Evolutionary conservation across 1,140 invertebrate species (phyloP).

Genomic region (Atta colombica): DNA sequence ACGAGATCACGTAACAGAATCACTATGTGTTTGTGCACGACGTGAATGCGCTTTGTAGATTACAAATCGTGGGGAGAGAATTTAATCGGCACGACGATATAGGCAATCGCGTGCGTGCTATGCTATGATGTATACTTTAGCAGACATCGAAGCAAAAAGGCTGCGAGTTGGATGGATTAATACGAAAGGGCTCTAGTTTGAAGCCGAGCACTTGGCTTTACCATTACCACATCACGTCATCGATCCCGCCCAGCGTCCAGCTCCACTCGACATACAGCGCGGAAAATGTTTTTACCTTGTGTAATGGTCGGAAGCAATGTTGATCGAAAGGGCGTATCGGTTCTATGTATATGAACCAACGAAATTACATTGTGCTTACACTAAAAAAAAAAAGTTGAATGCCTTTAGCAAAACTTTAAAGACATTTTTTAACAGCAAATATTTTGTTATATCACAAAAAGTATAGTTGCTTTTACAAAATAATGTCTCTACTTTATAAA

Average conservation of each 20-base stretch:
- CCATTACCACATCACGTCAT: slow-evolving; percentile 38
- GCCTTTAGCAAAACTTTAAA: no score
- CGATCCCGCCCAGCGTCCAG: slow-evolving; percentile 20
- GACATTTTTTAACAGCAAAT: no score
- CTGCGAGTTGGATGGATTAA: slow-evolving; percentile 36
- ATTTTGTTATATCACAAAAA: no score
- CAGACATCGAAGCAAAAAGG: slow-evolving; percentile 13
- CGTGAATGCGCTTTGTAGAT: background rate
- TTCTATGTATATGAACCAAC: background rate
- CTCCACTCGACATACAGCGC: background rate
- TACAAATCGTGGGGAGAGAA: background rate
- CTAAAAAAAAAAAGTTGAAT: no score
- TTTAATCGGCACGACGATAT: background rate
- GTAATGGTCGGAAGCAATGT: slow-evolving; percentile 1
- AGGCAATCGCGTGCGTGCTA: background rate
- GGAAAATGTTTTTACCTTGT: slow-evolving; percentile 49
- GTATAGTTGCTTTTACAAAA: no score
- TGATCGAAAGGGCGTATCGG: slow-evolving; percentile 39
- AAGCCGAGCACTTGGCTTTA: slow-evolving; percentile 35
- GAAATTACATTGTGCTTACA: slow-evolving; percentile 20
- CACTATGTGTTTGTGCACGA: background rate
- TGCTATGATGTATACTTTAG: background rate
- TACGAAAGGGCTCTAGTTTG: background rate
- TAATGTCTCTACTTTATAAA: no score
- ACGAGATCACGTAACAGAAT: background rate